phyloP scores from a whole-genome alignment of 1,140 invertebrate genomes.

The Lepeophtheirus salmonis region DNA sequence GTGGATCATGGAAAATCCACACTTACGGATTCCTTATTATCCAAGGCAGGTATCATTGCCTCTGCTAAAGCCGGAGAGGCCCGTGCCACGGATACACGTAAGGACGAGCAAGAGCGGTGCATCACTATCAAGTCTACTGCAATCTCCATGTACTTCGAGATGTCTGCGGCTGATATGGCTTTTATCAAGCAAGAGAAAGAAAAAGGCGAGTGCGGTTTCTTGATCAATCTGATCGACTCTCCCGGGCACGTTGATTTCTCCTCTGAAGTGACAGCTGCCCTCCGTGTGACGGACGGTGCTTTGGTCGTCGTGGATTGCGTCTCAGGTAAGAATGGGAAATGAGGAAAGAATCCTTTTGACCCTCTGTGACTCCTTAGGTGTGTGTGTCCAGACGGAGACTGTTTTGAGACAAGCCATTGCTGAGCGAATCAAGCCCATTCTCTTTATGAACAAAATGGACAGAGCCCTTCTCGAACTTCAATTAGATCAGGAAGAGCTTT shows the following conservation, averaged over 20 bases:
- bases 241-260: conserved; percentile 99
- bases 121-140: conserved; percentile 99
- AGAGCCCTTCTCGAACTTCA: conserved; percentile 86
- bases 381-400: conserved; percentile 98
- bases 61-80: conserved; percentile 95
- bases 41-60: conserved; percentile 99
- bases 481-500: conserved; percentile 84
- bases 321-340: conserved; percentile 61
- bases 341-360: background rate
- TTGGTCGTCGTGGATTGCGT: conserved; percentile 99
- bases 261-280: conserved; percentile 92
- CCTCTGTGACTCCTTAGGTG: conserved; percentile 44
- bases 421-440: conserved; percentile 93
- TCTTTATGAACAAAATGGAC: conserved; percentile 99
- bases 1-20: conserved; percentile 99
- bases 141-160: conserved; percentile 95
- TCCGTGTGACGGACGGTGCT: conserved; percentile 96
- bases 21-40: conserved; percentile 94
- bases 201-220: conserved; percentile 77
- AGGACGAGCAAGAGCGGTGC: conserved; percentile 98
- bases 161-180: conserved; percentile 69
- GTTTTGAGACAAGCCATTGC: conserved; percentile 95
- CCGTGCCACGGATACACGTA: conserved; percentile 94
- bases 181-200: conserved; percentile 83
- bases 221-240: conserved; percentile 98